Evolutionary conservation across 2,113 vertebrate species (phyloP).

Genomic region (Hypocryptadius cinnamomeus): DNA sequence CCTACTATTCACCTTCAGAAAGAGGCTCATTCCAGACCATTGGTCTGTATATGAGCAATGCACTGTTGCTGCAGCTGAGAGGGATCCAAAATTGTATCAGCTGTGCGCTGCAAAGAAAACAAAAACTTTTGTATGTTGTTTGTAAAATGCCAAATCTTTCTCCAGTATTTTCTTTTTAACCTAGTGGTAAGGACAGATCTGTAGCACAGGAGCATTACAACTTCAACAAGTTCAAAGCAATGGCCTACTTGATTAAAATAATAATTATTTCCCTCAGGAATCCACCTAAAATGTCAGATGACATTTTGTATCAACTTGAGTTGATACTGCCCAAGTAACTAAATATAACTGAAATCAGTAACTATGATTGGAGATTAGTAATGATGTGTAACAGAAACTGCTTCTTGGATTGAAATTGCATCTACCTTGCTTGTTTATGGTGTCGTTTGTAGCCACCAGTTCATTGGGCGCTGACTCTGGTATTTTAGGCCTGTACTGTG

Average conservation of each 20-base stretch:
- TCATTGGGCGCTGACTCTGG: neutral
- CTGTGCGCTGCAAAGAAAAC: neutral
- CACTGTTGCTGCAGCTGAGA: neutral
- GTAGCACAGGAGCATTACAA: neutral
- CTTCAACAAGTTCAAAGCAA: neutral
- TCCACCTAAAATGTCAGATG: neutral
- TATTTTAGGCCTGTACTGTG: neutral
- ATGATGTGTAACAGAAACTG: neutral
- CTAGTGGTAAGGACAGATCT: neutral
- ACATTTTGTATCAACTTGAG: too few species aligned
- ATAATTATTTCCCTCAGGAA: neutral
- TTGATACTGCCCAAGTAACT: neutral
- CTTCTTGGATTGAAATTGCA: neutral
- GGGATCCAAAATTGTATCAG: neutral
- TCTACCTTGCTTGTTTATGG: neutral
- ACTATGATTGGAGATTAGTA: neutral
- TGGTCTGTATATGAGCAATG: neutral
- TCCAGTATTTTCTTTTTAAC: neutral
- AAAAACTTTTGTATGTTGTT: neutral
- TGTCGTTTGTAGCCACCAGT: neutral
- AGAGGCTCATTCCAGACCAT: fast-evolving
- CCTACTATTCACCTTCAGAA: neutral
- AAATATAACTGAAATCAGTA: neutral
- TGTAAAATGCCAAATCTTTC: neutral
- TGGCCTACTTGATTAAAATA: neutral